These are phyloP conservation scores for Hipparchia sbordonii DNA, from an alignment of 2,888 invertebrate species.

Conservation along the genomic window DNA sequence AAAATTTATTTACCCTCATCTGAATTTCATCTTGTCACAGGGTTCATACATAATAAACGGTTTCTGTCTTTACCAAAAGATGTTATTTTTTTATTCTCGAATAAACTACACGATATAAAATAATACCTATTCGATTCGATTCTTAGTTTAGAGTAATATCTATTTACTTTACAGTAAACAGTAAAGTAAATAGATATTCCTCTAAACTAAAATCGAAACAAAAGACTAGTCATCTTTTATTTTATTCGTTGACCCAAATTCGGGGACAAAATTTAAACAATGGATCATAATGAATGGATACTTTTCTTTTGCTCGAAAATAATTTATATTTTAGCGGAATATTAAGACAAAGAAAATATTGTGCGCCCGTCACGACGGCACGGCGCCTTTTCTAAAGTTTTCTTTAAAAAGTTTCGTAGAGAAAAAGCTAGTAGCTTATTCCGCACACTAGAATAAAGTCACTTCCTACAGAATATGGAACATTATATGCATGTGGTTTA, in stretches of 20 bases:
- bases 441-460: not conserved
- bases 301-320: constrained; percentile 29
- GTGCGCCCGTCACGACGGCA: not conserved
- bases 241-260: constrained; percentile 33
- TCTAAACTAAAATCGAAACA: constrained; percentile 6
- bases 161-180: too few relatives aligned
- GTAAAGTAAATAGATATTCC: too few relatives aligned
- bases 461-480: too few relatives aligned
- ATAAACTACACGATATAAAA: not conserved
- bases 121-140: not conserved
- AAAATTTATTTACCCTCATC: constrained; percentile 71
- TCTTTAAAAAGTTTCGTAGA: not conserved
- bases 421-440: not conserved
- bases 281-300: constrained; percentile 31
- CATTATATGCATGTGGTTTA: too few relatives aligned
- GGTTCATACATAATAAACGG: constrained; percentile 71
- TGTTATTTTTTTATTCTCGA: constrained; percentile 26
- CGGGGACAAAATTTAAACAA: constrained; percentile 33
- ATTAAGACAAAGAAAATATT: constrained; percentile 17
- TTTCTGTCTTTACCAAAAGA: constrained; percentile 38
- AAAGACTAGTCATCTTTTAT: constrained; percentile 31
- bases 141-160: not conserved
- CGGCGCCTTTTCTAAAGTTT: not conserved
- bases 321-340: constrained; percentile 16
- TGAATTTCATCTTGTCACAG: constrained; percentile 71